Evolutionary conservation across 2,888 invertebrate species (phyloP).

Genomic region (Meloe dianella): DNA sequence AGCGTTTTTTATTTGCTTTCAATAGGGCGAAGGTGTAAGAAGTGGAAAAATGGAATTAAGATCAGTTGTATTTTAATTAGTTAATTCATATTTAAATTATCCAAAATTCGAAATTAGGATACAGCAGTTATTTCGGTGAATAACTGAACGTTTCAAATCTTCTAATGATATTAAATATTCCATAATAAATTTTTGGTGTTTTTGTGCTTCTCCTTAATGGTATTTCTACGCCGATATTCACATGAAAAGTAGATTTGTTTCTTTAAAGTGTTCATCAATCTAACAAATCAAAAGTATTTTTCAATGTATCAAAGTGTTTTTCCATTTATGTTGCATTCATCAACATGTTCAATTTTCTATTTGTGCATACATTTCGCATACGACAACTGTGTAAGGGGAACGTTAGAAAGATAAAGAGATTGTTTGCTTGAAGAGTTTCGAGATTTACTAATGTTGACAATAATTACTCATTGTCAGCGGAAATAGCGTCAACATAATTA

Average conservation of each 20-base stretch:
- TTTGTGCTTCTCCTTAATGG: no score
- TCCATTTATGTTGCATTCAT: no score
- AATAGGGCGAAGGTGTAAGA: background rate
- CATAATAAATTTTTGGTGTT: no score
- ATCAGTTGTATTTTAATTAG: background rate
- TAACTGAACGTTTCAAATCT: background rate
- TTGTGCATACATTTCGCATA: no score
- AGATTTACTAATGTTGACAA: constrained; percentile 20
- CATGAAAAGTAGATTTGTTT: no score
- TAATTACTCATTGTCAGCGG: constrained; percentile 26
- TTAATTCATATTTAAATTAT: background rate
- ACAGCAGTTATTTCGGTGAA: background rate
- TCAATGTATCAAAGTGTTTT: no score
- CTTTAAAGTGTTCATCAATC: no score
- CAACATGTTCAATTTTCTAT: background rate
- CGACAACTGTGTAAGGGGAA: background rate
- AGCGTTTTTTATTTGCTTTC: background rate
- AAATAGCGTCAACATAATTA: constrained; percentile 26
- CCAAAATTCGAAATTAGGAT: background rate
- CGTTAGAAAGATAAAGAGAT: background rate
- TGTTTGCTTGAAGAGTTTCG: background rate
- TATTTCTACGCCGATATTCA: no score
- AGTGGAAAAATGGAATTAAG: background rate
- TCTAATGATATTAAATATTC: no score
- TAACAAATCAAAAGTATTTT: no score